phyloP scores from a whole-genome alignment of 2,888 invertebrate genomes.

The Apotomis turbidana region DNA sequence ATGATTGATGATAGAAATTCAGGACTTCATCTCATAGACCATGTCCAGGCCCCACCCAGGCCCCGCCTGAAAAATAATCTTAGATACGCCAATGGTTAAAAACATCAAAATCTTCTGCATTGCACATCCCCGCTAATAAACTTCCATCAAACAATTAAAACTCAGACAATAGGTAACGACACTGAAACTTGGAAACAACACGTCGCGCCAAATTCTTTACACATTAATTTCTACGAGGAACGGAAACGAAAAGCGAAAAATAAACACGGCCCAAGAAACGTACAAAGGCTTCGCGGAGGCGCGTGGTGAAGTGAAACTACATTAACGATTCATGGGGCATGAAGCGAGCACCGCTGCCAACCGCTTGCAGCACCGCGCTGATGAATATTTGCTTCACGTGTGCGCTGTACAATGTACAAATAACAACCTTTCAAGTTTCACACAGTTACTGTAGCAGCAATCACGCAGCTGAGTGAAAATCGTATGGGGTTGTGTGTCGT shows the following conservation, averaged over 20 bases:
- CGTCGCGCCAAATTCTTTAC: slow-evolving; percentile 51
- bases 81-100: too few species aligned
- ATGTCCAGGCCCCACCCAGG: too few species aligned
- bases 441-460: too few species aligned
- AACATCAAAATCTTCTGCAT: background rate
- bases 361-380: slow-evolving; percentile 26
- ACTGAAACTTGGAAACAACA: slow-evolving; percentile 40
- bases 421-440: background rate
- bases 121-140: slow-evolving; percentile 4
- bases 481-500: too few species aligned
- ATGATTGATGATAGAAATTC: too few species aligned
- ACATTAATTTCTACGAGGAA: slow-evolving; percentile 53
- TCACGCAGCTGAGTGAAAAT: too few species aligned
- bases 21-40: too few species aligned
- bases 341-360: slow-evolving; percentile 44
- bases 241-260: slow-evolving; percentile 51
- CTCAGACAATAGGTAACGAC: slow-evolving; percentile 40
- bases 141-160: slow-evolving; percentile 34
- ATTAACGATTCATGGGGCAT: slow-evolving; percentile 52
- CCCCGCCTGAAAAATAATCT: too few species aligned
- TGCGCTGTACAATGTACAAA: too few species aligned
- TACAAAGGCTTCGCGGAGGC: slow-evolving; percentile 42
- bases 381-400: slow-evolving; percentile 14
- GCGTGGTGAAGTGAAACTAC: slow-evolving; percentile 44
- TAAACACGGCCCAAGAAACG: slow-evolving; percentile 42